phyloP scores from a whole-genome alignment of 2,113 vertebrate species.

The Setophaga kirtlandii region DNA sequence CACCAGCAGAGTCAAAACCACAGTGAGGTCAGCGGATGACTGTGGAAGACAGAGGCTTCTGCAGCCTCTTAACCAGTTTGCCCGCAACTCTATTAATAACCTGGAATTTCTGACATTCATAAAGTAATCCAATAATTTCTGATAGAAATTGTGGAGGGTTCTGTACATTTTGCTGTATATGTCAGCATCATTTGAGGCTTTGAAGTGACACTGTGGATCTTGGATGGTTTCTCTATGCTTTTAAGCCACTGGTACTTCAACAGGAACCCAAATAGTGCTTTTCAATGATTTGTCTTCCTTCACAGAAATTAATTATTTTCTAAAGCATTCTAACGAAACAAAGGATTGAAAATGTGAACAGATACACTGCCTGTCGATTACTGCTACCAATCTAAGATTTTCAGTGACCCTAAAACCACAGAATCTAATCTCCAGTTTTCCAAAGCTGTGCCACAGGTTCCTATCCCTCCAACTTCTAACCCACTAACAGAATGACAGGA shows the following conservation, averaged over 20 bases:
- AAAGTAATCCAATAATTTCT: constrained; percentile 22
- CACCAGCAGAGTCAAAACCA: constrained; percentile 57
- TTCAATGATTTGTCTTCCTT: neutral
- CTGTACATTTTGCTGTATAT: neutral
- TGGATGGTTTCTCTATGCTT: neutral
- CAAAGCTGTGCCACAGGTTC: neutral
- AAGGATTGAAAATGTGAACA: neutral
- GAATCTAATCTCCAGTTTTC: neutral
- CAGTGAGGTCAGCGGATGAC: constrained; percentile 54
- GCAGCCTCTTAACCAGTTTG: constrained; percentile 2
- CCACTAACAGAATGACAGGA: neutral
- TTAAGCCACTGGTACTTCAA: neutral
- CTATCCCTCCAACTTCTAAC: neutral
- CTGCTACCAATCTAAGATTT: neutral
- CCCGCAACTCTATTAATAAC: constrained; percentile 17
- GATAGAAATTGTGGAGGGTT: neutral
- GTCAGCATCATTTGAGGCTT: neutral
- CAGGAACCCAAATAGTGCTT: neutral
- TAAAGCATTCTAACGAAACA: neutral
- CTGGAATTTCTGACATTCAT: neutral
- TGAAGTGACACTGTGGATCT: neutral
- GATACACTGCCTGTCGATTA: neutral
- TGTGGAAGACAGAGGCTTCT: constrained; percentile 41
- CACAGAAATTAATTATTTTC: neutral
- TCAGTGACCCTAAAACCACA: neutral